Conservation (phyloP, 2,797 vertebrate species). For the Enteromius fasciolatus region DNA sequence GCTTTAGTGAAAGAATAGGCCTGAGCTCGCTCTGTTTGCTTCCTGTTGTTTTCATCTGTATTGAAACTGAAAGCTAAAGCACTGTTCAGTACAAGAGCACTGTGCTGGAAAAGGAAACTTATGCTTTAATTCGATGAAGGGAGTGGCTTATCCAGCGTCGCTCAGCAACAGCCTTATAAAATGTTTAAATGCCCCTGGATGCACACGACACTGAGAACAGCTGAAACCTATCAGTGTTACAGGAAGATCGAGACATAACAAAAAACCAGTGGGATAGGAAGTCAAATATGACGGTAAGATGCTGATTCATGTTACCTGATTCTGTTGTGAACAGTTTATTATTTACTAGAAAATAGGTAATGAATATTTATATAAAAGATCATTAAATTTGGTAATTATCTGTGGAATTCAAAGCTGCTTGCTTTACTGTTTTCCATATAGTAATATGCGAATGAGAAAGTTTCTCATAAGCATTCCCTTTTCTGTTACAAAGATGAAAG, state of each 20-base stretch:
- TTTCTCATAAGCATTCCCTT: background rate
- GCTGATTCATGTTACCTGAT: background rate
- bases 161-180: slow-evolving; percentile 26
- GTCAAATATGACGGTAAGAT: slow-evolving; percentile 7
- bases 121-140: background rate
- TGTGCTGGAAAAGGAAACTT: background rate
- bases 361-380: background rate
- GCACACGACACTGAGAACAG: background rate
- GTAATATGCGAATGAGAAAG: background rate
- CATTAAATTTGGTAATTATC: no score
- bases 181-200: background rate
- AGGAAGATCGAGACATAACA: background rate
- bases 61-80: slow-evolving; percentile 53
- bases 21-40: background rate
- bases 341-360: background rate
- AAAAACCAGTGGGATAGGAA: background rate
- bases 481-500: background rate
- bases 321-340: background rate
- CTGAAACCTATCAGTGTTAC: background rate
- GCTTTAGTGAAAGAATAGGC: background rate
- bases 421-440: background rate
- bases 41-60: slow-evolving; percentile 23
- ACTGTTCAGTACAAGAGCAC: background rate
- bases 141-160: background rate
- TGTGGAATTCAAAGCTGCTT: background rate